Percentiles rank a stretch among this genome's conserved stretches.
Evolutionary conservation across 1,140 invertebrate species (phyloP).

Genomic region (Tribolium castaneum): DNA sequence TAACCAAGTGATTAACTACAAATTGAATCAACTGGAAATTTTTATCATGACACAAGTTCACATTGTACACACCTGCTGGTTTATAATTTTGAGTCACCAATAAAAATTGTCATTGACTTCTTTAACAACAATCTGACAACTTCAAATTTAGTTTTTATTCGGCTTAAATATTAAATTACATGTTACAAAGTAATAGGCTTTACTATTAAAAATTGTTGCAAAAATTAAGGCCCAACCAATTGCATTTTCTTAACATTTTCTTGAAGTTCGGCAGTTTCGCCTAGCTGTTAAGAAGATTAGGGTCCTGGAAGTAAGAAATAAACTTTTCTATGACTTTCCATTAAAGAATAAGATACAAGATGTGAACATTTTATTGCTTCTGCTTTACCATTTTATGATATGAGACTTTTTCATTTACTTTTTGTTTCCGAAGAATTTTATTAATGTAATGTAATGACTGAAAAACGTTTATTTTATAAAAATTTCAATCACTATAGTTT

Average conservation of each 20-base stretch:
- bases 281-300: neutral
- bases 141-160: neutral
- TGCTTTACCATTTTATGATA: neutral
- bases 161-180: no score
- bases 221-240: no score
- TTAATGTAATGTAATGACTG: no score
- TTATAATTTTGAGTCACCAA: neutral
- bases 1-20: neutral
- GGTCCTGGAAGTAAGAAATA: neutral
- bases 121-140: neutral
- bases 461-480: no score
- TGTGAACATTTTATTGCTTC: neutral
- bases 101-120: neutral
- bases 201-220: neutral
- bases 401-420: neutral
- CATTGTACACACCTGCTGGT: neutral
- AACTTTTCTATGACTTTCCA: neutral
- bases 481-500: no score
- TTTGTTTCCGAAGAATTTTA: no score
- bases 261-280: neutral
- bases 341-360: neutral
- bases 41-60: neutral
- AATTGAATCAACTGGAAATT: no score
- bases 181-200: no score
- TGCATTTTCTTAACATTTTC: neutral